phyloP scores from a whole-genome alignment of 2,797 vertebrate species.

The Masticophis lateralis region DNA sequence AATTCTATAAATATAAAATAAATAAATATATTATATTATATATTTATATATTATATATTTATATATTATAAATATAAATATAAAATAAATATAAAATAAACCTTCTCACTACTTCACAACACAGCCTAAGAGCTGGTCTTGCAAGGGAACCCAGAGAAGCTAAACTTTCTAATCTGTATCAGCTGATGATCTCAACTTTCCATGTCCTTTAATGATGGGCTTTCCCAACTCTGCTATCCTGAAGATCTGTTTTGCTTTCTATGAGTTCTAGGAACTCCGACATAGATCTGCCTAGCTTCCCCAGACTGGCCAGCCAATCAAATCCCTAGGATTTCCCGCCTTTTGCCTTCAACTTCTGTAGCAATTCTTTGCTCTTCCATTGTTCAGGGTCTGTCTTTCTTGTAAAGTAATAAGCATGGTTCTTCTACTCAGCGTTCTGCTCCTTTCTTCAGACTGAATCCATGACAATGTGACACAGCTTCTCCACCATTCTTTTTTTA shows the following conservation, averaged over 20 bases:
- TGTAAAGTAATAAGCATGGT: neutral
- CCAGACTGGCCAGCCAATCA: neutral
- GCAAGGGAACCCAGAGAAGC: neutral
- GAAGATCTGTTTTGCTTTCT: neutral
- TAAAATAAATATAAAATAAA: neutral
- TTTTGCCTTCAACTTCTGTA: neutral
- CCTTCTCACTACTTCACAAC: neutral
- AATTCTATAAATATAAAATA: too few relatives aligned
- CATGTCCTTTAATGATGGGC: neutral
- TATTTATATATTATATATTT: too few relatives aligned
- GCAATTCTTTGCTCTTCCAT: neutral
- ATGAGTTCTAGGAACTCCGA: neutral
- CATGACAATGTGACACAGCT: neutral
- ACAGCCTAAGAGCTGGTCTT: neutral
- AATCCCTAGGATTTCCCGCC: neutral
- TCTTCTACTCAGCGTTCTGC: neutral
- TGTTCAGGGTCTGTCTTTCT: neutral
- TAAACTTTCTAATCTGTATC: neutral
- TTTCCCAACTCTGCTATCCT: neutral
- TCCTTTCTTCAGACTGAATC: neutral
- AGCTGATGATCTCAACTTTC: neutral
- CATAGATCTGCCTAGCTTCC: neutral
- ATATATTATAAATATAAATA: too few relatives aligned
- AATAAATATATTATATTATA: too few relatives aligned
- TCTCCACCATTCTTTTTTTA: neutral